Conservation (phyloP, 1,140 invertebrate species). For the Daktulosphaira vitifoliae region DNA sequence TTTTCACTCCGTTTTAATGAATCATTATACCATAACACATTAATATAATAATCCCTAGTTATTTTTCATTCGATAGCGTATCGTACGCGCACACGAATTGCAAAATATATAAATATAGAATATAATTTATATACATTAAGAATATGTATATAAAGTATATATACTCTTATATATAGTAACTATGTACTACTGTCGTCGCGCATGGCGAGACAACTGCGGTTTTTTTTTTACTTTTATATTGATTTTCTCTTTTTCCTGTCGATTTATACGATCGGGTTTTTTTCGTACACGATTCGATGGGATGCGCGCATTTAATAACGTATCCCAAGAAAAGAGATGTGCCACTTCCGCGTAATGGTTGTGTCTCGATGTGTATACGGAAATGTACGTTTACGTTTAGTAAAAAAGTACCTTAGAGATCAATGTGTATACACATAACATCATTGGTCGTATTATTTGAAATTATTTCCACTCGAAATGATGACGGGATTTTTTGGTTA, state of each 20-base stretch:
- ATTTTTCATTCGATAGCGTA: too few species aligned
- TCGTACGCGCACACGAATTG: too few species aligned
- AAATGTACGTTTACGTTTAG: too few species aligned
- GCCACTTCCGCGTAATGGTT: slow-evolving; percentile 6
- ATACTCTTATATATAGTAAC: too few species aligned
- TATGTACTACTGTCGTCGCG: too few species aligned
- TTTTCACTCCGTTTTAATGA: too few species aligned
- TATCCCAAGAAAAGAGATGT: slow-evolving; percentile 1
- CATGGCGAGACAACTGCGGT: background rate
- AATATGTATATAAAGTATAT: too few species aligned
- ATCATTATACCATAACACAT: too few species aligned
- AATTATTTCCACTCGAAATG: slow-evolving; percentile 28
- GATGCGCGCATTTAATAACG: slow-evolving; percentile 20
- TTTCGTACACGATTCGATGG: slow-evolving; percentile 18
- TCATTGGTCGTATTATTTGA: background rate
- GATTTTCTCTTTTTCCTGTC: slow-evolving; percentile 18
- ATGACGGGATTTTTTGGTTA: slow-evolving; percentile 1
- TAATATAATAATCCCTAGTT: too few species aligned
- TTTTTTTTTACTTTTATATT: slow-evolving; percentile 11
- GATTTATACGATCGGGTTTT: background rate
- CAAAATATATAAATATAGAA: too few species aligned
- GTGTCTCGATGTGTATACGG: background rate
- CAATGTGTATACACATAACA: background rate
- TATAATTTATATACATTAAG: too few species aligned
- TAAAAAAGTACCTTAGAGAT: too few species aligned